Evolutionary conservation across 2,888 invertebrate genomes (phyloP).

Genomic region (Meandrusa payeni): DNA sequence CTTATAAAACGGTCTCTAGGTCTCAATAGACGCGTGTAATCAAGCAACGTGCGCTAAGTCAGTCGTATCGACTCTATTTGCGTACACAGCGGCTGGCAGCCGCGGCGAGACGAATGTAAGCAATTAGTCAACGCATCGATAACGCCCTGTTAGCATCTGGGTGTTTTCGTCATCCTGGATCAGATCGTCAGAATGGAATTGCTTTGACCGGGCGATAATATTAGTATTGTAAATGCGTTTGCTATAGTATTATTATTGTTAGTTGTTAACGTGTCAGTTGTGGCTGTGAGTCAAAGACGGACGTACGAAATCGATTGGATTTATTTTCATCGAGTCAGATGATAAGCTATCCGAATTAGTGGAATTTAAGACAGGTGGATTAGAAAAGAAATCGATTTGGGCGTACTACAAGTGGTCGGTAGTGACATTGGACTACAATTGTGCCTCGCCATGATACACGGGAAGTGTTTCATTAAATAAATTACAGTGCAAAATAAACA

Average conservation of each 20-base stretch:
- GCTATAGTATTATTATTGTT: no score
- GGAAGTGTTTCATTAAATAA: conserved; percentile 24
- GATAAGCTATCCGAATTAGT: no score
- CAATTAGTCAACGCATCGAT: conserved; percentile 68
- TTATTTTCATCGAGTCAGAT: no score
- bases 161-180: conserved; percentile 33
- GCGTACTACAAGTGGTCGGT: conserved; percentile 9
- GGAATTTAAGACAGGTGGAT: no score
- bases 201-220: conserved; percentile 4
- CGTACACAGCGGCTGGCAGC: conserved; percentile 53
- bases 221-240: no score
- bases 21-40: conserved; percentile 35
- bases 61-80: conserved; percentile 65
- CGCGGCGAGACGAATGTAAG: conserved; percentile 61
- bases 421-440: conserved; percentile 12
- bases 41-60: conserved; percentile 66
- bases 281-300: no score
- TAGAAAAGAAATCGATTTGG: no score
- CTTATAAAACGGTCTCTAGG: conserved; percentile 24
- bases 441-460: conserved; percentile 1
- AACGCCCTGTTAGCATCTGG: conserved; percentile 58
- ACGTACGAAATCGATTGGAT: no score
- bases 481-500: conserved; percentile 15
- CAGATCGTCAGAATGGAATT: conserved; percentile 35
- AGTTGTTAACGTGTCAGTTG: no score